These are phyloP conservation scores for Caenorhabditis plicata DNA, from an alignment of 2,888 invertebrate genomes.

Conservation along the genomic window DNA sequence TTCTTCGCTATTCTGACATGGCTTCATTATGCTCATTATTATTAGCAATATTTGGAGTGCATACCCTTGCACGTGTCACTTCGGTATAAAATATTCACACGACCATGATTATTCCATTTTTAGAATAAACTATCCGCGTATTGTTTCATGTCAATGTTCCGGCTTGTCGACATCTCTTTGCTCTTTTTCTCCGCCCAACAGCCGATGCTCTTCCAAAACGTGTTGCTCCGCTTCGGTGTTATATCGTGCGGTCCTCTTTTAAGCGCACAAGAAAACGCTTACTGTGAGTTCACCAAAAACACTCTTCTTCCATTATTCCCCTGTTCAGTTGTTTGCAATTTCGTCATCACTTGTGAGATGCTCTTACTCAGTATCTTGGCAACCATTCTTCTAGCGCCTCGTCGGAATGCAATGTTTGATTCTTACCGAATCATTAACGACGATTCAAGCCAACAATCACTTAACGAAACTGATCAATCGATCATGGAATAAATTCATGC, in stretches of 20 bases:
- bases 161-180: constrained; percentile 60
- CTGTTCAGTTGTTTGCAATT: constrained; percentile 63
- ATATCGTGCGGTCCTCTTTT: constrained; percentile 60
- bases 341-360: constrained; percentile 62
- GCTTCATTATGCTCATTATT: constrained; percentile 57
- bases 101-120: constrained; percentile 6
- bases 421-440: constrained; percentile 16
- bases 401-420: constrained; percentile 52
- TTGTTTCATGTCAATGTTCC: constrained; percentile 64
- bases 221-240: constrained; percentile 53
- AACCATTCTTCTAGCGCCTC: constrained; percentile 52
- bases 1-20: constrained; percentile 58
- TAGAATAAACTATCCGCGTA: constrained; percentile 59
- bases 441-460: constrained; percentile 11
- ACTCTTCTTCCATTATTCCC: neutral
- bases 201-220: constrained; percentile 62
- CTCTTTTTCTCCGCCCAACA: constrained; percentile 64
- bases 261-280: constrained; percentile 58
- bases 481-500: too few species aligned
- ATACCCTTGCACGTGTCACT: constrained; percentile 58
- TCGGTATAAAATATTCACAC: constrained; percentile 33
- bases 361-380: constrained; percentile 54
- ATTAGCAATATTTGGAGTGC: constrained; percentile 62
- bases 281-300: constrained; percentile 46
- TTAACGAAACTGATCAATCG: constrained; percentile 37